Base-by-base conservation (phyloP, 2,797 vertebrate genomes). In the Dromococcyx pavoninus region DNA sequence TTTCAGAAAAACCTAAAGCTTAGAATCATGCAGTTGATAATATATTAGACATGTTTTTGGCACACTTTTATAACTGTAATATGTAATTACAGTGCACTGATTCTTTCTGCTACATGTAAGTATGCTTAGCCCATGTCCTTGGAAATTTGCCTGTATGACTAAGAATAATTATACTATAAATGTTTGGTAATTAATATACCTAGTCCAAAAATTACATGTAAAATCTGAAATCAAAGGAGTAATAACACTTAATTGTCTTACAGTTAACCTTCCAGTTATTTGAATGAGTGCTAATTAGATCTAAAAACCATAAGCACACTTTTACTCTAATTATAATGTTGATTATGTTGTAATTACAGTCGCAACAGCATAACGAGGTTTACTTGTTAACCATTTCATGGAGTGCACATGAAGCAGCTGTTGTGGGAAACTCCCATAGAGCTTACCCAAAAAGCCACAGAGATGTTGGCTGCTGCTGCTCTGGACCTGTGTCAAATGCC, bases 241-340 rank as follows among this genome's bases (percentile, higher is more conserved):
- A 96, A 94, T 95, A 95, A 82, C 65, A 72, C 78, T 93, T 96
- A 94, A 95, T 96, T 96, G 80, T 94, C 65, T 94, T 94, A 77
- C 3, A 94, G 88, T 89, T 94, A 94, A 94, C 90, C 81, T 92
- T 94, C 81, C 75, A 94, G 94, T 96, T 94, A 80, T 56, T 80
- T 95, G 92, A 95, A 95, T 93, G 75, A 93, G 65, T 8, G 33
- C 89, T 95, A 97, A 97, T 96, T 95, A 94, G 94, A 94, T 91
- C 81, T 93, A 73, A 87, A 96, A 87, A 33, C 60, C 92, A 91
- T 94, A 91, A 91, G 92, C 81, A 57, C 57, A 80, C 77, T 95
- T 96, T 77, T 74, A 83, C 41, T 24, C 44, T 94, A 91, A 95
- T 95, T 94, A 83, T 33, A 57, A 84, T 67, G 77, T 89, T 92